These are phyloP conservation scores for Periphyllus acericola DNA, from an alignment of 2,888 invertebrate genomes.

Conservation along the genomic window DNA sequence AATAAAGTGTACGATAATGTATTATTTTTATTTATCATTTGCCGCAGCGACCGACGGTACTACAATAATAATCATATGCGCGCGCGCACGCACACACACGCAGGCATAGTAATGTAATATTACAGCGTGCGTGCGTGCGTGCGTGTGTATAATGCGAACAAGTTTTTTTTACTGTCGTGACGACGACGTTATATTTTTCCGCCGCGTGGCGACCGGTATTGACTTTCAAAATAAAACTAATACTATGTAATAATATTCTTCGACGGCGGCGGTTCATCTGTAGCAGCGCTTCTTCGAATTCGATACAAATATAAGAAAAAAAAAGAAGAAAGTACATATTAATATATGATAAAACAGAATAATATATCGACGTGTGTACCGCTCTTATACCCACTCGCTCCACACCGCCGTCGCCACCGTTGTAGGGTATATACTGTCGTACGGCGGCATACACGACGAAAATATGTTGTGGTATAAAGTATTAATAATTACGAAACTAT, in stretches of 20 bases:
- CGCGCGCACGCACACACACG: not conserved
- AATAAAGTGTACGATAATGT: not conserved
- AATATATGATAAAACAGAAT: not conserved
- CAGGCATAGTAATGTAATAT: not conserved
- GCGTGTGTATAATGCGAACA: not conserved
- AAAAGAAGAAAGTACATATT: conserved; percentile 1
- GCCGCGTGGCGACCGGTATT: conserved; percentile 8
- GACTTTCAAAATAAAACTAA: conserved; percentile 47
- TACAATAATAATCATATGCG: not conserved
- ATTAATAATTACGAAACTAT: not conserved
- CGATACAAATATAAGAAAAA: not conserved
- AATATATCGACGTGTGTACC: not conserved
- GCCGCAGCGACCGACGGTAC: not conserved
- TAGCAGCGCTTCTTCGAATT: conserved; percentile 16
- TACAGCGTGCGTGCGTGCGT: conserved; percentile 41
- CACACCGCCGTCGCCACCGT: not conserved
- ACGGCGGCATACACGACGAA: not conserved
- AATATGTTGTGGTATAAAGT: not conserved
- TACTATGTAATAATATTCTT: not conserved
- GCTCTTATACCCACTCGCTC: too few species aligned
- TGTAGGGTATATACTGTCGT: not conserved
- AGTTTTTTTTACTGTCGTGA: conserved; percentile 42
- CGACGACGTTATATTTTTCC: conserved; percentile 12
- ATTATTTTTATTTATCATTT: not conserved
- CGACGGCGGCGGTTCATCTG: not conserved